Evolutionary conservation across 1,140 invertebrate genomes (phyloP).

Genomic region (Drosophila pseudoobscura): DNA sequence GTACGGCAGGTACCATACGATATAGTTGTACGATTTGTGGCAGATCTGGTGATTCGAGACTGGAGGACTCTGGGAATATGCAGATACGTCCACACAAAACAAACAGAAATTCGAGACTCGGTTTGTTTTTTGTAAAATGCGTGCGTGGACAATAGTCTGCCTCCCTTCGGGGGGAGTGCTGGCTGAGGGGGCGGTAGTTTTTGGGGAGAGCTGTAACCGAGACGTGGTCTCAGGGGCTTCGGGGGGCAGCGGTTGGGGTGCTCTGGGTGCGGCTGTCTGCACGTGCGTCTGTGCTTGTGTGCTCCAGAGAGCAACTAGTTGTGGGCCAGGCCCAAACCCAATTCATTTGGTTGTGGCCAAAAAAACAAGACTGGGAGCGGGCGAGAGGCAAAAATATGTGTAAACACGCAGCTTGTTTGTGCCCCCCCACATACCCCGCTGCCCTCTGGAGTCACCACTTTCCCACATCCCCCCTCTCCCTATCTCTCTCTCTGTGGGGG

Average conservation of each 20-base stretch:
- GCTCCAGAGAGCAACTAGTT: constrained; percentile 53
- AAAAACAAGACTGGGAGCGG: background rate
- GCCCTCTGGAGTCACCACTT: background rate
- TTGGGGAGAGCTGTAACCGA: too few relatives aligned
- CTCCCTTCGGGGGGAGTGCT: background rate
- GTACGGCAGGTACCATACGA: too few relatives aligned
- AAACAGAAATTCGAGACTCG: constrained; percentile 32
- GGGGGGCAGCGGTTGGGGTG: constrained; percentile 1
- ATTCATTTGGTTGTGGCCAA: constrained; percentile 35
- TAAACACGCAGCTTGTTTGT: constrained; percentile 48
- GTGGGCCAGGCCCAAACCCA: constrained; percentile 28
- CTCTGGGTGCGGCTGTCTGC: constrained; percentile 25
- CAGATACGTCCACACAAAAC: constrained; percentile 10
- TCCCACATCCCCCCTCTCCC: too few relatives aligned
- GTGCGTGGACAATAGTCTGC: constrained; percentile 39
- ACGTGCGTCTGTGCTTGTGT: constrained; percentile 21
- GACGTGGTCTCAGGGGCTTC: background rate
- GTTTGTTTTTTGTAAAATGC: constrained; percentile 30
- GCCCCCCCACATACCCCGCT: background rate
- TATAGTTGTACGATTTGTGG: too few relatives aligned
- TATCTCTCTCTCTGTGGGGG: constrained; percentile 6
- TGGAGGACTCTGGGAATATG: too few relatives aligned
- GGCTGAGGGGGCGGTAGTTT: background rate
- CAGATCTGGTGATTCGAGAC: too few relatives aligned
- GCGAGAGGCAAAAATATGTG: constrained; percentile 41